Conservation (phyloP, 2,113 vertebrate species). For the Isurus oxyrinchus region DNA sequence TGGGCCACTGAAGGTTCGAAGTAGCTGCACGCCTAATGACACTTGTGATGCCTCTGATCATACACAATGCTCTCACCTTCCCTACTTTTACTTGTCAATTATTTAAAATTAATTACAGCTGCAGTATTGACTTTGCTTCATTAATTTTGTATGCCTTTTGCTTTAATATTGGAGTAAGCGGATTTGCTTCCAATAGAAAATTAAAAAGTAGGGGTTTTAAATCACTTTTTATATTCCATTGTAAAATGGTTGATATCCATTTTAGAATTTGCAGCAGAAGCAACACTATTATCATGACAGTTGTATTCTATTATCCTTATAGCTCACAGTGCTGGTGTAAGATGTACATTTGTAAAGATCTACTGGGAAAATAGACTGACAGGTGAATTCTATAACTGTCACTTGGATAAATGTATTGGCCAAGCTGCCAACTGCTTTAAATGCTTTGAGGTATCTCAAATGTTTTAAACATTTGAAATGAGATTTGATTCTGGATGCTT, state of each 20-base stretch:
- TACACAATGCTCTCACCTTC: background rate
- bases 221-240: background rate
- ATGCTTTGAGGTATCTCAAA: conserved; percentile 15
- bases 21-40: background rate
- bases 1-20: background rate
- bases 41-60: background rate
- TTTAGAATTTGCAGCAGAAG: background rate
- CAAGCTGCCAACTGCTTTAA: background rate
- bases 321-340: background rate
- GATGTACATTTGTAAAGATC: background rate
- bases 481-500: background rate
- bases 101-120: background rate
- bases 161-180: background rate
- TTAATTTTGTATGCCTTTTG: background rate
- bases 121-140: background rate
- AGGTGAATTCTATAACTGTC: background rate
- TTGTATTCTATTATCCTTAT: background rate
- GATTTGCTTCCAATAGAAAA: background rate
- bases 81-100: background rate
- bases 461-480: background rate
- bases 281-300: background rate
- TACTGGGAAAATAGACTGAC: background rate
- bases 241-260: background rate
- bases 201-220: background rate
- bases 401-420: background rate